Evolutionary conservation across 2,113 vertebrate genomes (phyloP).

Genomic region (Tautogolabrus adspersus): DNA sequence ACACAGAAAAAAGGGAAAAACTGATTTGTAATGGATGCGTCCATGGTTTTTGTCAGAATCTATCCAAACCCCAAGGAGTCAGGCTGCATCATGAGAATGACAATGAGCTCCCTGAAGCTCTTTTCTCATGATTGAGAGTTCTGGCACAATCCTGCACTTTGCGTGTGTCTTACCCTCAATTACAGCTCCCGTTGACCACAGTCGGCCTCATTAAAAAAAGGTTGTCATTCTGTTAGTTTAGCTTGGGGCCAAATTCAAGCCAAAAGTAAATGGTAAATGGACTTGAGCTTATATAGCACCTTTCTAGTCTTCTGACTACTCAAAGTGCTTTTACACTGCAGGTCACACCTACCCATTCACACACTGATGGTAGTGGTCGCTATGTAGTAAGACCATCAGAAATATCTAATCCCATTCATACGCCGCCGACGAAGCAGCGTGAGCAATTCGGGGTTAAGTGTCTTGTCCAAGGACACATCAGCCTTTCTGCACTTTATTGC

Average conservation of each 20-base stretch:
- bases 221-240: not conserved
- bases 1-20: too few species aligned
- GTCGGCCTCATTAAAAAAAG: conserved; percentile 35
- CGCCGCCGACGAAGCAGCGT: too few species aligned
- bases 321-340: too few species aligned
- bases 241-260: conserved; percentile 14
- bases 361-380: too few species aligned
- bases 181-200: conserved; percentile 38
- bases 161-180: conserved; percentile 43
- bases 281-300: not conserved
- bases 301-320: too few species aligned
- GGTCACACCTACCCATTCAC: too few species aligned
- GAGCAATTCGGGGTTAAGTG: too few species aligned
- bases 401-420: too few species aligned
- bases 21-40: not conserved
- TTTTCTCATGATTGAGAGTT: conserved; percentile 39
- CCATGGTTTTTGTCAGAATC: not conserved
- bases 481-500: too few species aligned
- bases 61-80: not conserved
- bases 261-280: too few species aligned
- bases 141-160: conserved; percentile 34
- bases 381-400: too few species aligned
- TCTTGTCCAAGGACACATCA: too few species aligned
- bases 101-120: conserved; percentile 26
- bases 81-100: conserved; percentile 18